phyloP scores from a whole-genome alignment of 2,797 vertebrate species.

The Centropyge bicolor region DNA sequence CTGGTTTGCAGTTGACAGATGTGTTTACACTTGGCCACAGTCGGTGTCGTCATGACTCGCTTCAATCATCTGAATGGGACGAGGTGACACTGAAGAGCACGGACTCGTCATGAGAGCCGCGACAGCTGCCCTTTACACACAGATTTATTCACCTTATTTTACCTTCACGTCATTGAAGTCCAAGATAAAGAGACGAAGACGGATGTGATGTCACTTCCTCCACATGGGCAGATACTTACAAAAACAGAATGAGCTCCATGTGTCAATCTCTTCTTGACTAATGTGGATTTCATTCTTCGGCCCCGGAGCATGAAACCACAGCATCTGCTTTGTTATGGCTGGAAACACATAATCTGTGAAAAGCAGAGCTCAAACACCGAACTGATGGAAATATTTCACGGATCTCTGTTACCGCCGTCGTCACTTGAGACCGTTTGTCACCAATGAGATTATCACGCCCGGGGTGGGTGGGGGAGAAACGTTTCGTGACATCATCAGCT shows the following conservation, averaged over 20 bases:
- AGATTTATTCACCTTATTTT: conserved; percentile 6
- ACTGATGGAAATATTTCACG: conserved; percentile 43
- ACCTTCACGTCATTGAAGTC: background rate
- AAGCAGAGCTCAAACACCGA: conserved; percentile 23
- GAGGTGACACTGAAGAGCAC: conserved; percentile 32
- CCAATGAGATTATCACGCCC: conserved; percentile 62
- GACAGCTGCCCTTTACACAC: conserved; percentile 5
- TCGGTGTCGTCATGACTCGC: conserved; percentile 43
- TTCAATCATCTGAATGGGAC: conserved; percentile 57
- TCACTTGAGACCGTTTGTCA: conserved; percentile 55
- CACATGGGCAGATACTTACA: background rate
- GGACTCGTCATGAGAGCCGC: conserved; percentile 7
- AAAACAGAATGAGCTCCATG: background rate
- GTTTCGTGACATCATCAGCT: conserved; percentile 37
- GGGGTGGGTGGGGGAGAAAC: conserved; percentile 27
- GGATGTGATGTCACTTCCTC: background rate
- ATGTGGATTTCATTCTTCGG: conserved; percentile 42
- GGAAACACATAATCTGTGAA: conserved; percentile 48
- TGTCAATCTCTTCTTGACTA: conserved; percentile 22
- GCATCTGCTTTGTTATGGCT: conserved; percentile 51
- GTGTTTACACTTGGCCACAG: conserved; percentile 42
- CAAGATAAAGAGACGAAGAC: background rate
- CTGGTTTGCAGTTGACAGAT: conserved; percentile 24
- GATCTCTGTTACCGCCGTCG: conserved; percentile 32
- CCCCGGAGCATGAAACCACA: conserved; percentile 48